These are phyloP conservation scores for Leucoma salicis DNA, from an alignment of 2,888 invertebrate species.

Conservation along the genomic window DNA sequence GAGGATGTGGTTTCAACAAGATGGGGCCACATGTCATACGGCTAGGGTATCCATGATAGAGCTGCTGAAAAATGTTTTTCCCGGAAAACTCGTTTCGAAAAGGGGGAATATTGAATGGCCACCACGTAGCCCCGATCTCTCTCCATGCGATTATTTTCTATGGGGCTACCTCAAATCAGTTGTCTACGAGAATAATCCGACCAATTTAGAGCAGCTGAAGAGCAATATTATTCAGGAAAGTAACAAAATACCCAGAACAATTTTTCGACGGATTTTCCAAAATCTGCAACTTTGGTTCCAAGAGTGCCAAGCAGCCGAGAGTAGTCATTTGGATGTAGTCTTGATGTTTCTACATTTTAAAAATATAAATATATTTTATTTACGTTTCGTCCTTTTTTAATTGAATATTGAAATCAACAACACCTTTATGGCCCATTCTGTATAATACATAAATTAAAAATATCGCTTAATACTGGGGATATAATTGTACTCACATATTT, in stretches of 20 bases:
- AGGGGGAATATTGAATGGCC: constrained; percentile 1
- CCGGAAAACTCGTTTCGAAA: constrained; percentile 6
- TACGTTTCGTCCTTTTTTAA: constrained; percentile 7
- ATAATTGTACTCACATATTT: too few relatives aligned
- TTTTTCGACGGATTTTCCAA: constrained; percentile 10
- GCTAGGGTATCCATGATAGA: constrained; percentile 7
- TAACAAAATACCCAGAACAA: constrained; percentile 23
- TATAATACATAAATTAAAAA: too few relatives aligned
- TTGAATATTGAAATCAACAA: constrained; percentile 6
- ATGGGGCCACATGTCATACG: constrained; percentile 12
- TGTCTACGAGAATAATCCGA: too few relatives aligned
- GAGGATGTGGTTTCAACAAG: too few relatives aligned
- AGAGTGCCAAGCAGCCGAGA: constrained; percentile 21
- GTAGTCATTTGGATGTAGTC: constrained; percentile 17
- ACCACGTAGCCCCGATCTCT: constrained; percentile 8
- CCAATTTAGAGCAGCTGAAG: too few relatives aligned
- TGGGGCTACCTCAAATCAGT: constrained; percentile 24
- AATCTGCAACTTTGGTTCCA: constrained; percentile 15
- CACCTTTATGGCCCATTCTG: constrained; percentile 7
- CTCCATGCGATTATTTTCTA: constrained; percentile 18
- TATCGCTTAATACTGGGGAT: too few relatives aligned
- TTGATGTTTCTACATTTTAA: constrained; percentile 10
- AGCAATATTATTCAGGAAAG: constrained; percentile 15
- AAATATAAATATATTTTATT: constrained; percentile 9
- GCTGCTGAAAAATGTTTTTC: constrained; percentile 1